These are phyloP conservation scores for Ficedula albicollis DNA, from an alignment of 2,797 vertebrate genomes.

Conservation along the genomic window DNA sequence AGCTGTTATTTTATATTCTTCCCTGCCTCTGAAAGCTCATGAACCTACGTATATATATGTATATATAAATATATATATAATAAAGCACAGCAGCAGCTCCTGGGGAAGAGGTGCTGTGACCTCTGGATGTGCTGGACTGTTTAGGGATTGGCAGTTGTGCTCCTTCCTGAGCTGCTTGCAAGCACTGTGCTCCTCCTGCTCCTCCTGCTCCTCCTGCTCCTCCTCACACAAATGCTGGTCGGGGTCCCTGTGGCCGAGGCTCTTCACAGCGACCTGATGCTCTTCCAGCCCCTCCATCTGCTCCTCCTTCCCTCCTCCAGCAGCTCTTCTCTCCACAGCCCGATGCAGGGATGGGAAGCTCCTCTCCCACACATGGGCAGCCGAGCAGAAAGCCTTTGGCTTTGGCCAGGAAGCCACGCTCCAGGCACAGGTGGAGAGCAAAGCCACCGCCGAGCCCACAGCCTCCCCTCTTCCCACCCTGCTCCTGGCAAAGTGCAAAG, in stretches of 20 bases:
- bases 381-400: not conserved
- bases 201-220: not conserved
- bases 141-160: not conserved
- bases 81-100: not conserved
- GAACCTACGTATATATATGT: not conserved
- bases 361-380: not conserved
- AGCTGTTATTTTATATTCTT: not conserved
- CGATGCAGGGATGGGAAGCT: accelerated
- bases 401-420: not conserved
- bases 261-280: not conserved
- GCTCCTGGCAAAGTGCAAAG: not conserved
- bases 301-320: not conserved
- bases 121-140: not conserved
- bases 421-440: not conserved
- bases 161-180: not conserved
- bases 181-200: not conserved
- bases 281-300: conserved; percentile 59
- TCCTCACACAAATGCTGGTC: accelerated
- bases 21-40: not conserved
- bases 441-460: not conserved
- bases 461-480: not conserved
- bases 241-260: accelerated
- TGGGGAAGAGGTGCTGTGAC: not conserved
- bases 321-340: not conserved
- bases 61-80: not conserved